Conservation (phyloP, 2,113 vertebrate species). For the Atrichornis clamosus region DNA sequence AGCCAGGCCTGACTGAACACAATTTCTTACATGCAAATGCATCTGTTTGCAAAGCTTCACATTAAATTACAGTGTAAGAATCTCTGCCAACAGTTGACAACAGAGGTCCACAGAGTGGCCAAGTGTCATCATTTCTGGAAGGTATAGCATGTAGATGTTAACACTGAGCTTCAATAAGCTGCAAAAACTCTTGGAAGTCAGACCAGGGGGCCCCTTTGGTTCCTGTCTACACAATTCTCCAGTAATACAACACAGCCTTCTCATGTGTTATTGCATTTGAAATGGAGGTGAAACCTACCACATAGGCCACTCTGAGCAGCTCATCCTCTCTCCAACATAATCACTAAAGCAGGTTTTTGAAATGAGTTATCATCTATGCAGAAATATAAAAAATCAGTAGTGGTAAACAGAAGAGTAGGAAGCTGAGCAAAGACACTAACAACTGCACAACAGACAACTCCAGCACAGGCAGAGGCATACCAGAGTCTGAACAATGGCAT, state of each 20-base stretch:
- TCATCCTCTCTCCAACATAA: background rate
- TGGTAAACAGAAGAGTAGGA: background rate
- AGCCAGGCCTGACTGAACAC: conserved; percentile 32
- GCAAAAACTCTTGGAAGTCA: background rate
- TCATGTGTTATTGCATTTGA: background rate
- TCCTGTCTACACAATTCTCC: background rate
- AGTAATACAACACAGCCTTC: background rate
- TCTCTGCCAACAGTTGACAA: conserved; percentile 39
- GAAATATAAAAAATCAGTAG: background rate
- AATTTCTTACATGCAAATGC: conserved; percentile 22
- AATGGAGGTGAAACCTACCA: background rate
- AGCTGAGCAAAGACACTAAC: background rate
- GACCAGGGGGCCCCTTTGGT: background rate
- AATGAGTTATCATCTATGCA: background rate
- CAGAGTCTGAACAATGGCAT: conserved; percentile 98
- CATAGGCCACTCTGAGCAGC: background rate
- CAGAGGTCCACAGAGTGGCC: conserved; percentile 13
- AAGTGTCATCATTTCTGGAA: conserved; percentile 45
- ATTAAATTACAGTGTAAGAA: background rate
- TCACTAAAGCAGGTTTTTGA: background rate
- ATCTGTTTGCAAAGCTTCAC: conserved; percentile 33
- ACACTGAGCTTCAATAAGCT: background rate
- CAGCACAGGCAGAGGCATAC: conserved; percentile 67
- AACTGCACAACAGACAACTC: background rate
- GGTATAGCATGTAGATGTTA: background rate